Base-by-base conservation (phyloP, 2,888 invertebrate genomes). In the Phragmatobia fuliginosa region DNA sequence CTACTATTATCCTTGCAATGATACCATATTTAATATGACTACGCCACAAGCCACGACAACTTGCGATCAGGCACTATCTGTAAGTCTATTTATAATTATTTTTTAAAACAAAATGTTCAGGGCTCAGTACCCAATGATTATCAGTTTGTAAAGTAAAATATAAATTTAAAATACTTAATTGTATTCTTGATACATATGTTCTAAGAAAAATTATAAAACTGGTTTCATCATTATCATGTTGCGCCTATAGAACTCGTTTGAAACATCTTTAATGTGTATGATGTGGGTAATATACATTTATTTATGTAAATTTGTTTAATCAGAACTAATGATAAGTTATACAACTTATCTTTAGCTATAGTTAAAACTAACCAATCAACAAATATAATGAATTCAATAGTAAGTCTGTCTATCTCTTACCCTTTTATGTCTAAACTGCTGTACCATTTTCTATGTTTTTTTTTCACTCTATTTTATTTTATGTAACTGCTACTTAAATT, bases 1-100 rank as follows among this genome's bases (percentile, higher is more conserved):
- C 78, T 94, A 85, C 71, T 95, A 89, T 80, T 93, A 94, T 79
- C 95, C 95, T 25, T 95, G 95, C 78, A 83, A 76, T 58, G 93
- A 95, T 83, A 66, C 85, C 3, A 38, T 76, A 60, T 82, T 85
- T n/a, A 79, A 83, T 61, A 73, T 85, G 6, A 89, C 87, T 49
- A 59, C 83, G 18, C 56, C 65, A 18, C 76, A 66, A 33, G 67
- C 73, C 4, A 84, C 81, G 49, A 87, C 87, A 71, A 85, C 86
- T n/a, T 92, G 91, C 75, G 71, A 68, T 2, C 75, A 71, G 36
- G 83, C 88, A 64, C 79, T 93, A 76, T 84, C 92, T 81, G 94
- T 94, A 86, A 89, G 92, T 77, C 10, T 59, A 31, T 25, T 6
- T 36, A 36, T 8, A 45, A 14, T 7, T 16, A 5, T 2, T 28